Percentiles rank a stretch among this genome's conserved stretches.
Evolutionary conservation across 2,888 invertebrate genomes (phyloP).

Genomic region (Griposia aprilina): DNA sequence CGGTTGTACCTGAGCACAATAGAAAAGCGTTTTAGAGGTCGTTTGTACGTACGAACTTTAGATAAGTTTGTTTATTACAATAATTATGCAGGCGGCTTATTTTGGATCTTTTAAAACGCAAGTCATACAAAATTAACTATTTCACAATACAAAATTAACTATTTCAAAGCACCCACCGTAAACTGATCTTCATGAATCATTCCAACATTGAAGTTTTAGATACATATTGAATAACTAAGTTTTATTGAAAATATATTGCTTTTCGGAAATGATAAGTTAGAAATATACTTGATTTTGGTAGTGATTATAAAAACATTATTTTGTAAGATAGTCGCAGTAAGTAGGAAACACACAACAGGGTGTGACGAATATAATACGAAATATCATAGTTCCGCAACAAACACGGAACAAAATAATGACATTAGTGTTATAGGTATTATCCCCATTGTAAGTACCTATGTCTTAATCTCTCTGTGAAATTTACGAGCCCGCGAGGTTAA

Average conservation of each 20-base stretch:
- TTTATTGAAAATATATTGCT: slow-evolving; percentile 52
- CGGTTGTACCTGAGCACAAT: slow-evolving; percentile 71
- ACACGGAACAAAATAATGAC: slow-evolving; percentile 18
- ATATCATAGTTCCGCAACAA: neutral
- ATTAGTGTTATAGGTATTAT: slow-evolving; percentile 17
- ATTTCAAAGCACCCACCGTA: neutral
- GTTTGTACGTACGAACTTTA: neutral
- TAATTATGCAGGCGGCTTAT: neutral
- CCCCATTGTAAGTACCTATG: neutral
- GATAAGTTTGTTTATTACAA: neutral
- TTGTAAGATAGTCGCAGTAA: neutral
- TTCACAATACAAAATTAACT: neutral
- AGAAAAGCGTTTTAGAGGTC: slow-evolving; percentile 23
- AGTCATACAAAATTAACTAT: neutral
- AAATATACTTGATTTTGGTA: neutral
- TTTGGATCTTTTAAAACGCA: neutral
- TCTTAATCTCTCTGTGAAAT: slow-evolving; percentile 51
- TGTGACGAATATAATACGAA: neutral
- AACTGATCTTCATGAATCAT: neutral
- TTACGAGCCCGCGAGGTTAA: slow-evolving; percentile 62
- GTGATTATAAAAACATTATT: neutral
- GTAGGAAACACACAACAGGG: neutral
- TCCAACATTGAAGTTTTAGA: neutral
- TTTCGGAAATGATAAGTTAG: neutral
- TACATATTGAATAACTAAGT: neutral